phyloP scores from a whole-genome alignment of 2,797 vertebrate species.

The Pampus argenteus region DNA sequence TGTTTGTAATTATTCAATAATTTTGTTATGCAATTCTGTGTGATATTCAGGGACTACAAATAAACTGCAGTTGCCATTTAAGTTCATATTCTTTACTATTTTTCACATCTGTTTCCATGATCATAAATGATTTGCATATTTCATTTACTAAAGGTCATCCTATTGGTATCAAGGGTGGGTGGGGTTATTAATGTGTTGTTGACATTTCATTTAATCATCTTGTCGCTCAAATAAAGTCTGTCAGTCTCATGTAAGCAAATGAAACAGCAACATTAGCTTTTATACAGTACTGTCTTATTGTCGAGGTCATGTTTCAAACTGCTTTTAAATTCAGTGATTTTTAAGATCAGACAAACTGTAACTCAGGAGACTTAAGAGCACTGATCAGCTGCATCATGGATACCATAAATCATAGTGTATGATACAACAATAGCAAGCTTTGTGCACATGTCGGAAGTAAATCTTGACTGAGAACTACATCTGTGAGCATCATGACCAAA shows the following conservation, averaged over 20 bases:
- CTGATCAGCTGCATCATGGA: not conserved
- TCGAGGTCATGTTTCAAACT: constrained; percentile 19
- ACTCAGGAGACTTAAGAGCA: not conserved
- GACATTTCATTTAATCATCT: not conserved
- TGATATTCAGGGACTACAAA: not conserved
- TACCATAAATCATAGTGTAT: constrained; percentile 8
- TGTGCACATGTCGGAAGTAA: not conserved
- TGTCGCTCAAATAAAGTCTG: not conserved
- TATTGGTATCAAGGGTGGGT: not conserved
- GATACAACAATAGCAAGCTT: not conserved
- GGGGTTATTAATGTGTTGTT: constrained; percentile 10
- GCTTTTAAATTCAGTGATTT: constrained; percentile 36
- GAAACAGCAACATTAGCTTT: constrained; percentile 17
- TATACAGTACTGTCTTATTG: constrained; percentile 16
- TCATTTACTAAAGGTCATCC: not conserved
- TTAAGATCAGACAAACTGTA: not conserved
- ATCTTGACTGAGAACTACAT: constrained; percentile 7
- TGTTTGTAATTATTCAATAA: not conserved
- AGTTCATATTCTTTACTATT: not conserved
- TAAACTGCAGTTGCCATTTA: not conserved
- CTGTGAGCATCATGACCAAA: not conserved
- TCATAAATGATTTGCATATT: constrained; percentile 1
- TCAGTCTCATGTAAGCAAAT: constrained; percentile 24
- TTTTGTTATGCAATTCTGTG: too few relatives aligned
- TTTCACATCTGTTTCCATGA: constrained; percentile 1